Evolutionary conservation across 2,888 invertebrate species (phyloP).

Genomic region (Tromatobia lineatoria): DNA sequence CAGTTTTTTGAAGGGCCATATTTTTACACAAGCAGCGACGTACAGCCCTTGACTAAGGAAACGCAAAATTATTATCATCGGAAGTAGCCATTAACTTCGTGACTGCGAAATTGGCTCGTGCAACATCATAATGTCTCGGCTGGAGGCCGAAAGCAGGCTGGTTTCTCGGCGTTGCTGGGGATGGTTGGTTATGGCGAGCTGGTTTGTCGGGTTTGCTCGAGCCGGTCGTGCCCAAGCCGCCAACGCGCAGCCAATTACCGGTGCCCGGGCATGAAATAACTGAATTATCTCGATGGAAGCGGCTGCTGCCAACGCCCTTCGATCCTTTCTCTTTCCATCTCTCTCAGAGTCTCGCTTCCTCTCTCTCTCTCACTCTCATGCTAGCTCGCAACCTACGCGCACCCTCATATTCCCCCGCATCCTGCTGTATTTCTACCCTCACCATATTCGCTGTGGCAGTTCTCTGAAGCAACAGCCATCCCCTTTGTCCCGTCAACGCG

Average conservation of each 20-base stretch:
- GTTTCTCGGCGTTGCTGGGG: constrained; percentile 65
- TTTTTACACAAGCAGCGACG: not conserved
- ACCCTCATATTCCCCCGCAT: constrained; percentile 55
- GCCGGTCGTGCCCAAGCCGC: constrained; percentile 74
- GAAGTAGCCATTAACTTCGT: constrained; percentile 80
- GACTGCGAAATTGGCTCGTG: constrained; percentile 81
- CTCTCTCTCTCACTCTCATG: constrained; percentile 52
- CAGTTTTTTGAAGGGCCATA: not conserved
- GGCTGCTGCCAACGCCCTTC: constrained; percentile 78
- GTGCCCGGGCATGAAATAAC: constrained; percentile 84
- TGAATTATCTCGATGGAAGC: constrained; percentile 83
- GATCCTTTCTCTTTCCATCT: constrained; percentile 62
- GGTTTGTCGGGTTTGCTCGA: constrained; percentile 67
- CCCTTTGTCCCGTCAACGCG: constrained; percentile 64
- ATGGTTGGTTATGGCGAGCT: constrained; percentile 65
- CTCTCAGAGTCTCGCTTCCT: constrained; percentile 49
- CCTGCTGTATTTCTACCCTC: constrained; percentile 54
- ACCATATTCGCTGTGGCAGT: constrained; percentile 44
- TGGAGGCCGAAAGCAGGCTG: constrained; percentile 69
- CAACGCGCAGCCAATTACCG: constrained; percentile 84
- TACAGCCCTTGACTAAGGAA: constrained; percentile 46
- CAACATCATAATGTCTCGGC: constrained; percentile 80
- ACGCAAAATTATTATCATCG: constrained; percentile 77
- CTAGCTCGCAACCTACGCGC: constrained; percentile 50
- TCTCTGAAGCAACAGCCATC: constrained; percentile 53